A percentile compares a stretch with the other conserved stretches of the same genome.
phyloP scores from a whole-genome alignment of 1,140 invertebrate species.

The Papilio xuthus region DNA sequence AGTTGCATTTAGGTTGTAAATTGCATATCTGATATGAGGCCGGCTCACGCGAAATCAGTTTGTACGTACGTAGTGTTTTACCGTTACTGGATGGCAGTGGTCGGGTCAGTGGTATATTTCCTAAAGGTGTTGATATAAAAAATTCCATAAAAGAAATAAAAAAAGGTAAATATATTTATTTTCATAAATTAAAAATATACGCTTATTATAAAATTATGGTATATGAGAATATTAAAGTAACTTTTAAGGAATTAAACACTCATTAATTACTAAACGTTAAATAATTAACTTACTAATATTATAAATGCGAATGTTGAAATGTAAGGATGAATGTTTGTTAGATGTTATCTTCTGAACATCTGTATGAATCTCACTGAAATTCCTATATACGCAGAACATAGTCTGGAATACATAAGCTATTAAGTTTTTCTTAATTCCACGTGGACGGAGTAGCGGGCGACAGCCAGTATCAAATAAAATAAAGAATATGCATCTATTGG shows the following conservation, averaged over 20 bases:
- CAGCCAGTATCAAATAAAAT: too few species aligned
- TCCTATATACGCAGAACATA: too few species aligned
- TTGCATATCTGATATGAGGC: not conserved
- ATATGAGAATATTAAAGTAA: not conserved
- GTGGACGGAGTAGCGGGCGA: too few species aligned
- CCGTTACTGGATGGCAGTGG: conserved; percentile 32
- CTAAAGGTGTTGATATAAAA: conserved; percentile 1
- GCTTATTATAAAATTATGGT: not conserved
- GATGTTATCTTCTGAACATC: too few species aligned
- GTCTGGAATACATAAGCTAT: too few species aligned
- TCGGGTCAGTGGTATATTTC: conserved; percentile 15
- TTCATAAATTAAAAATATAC: not conserved
- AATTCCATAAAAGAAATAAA: not conserved
- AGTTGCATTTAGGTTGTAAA: not conserved
- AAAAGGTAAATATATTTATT: not conserved
- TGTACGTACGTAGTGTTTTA: conserved; percentile 15
- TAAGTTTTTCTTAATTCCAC: too few species aligned
- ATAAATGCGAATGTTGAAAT: too few species aligned
- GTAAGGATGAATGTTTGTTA: too few species aligned
- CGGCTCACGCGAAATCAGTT: not conserved
- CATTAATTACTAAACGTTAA: too few species aligned
- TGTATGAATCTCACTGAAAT: too few species aligned
- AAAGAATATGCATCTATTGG: too few species aligned
- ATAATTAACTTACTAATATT: too few species aligned
- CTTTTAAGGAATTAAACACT: not conserved